Percentiles rank a stretch among this genome's conserved stretches.
Evolutionary conservation across 2,113 vertebrate species (phyloP).

Genomic region (Tenrec ecaudatus): DNA sequence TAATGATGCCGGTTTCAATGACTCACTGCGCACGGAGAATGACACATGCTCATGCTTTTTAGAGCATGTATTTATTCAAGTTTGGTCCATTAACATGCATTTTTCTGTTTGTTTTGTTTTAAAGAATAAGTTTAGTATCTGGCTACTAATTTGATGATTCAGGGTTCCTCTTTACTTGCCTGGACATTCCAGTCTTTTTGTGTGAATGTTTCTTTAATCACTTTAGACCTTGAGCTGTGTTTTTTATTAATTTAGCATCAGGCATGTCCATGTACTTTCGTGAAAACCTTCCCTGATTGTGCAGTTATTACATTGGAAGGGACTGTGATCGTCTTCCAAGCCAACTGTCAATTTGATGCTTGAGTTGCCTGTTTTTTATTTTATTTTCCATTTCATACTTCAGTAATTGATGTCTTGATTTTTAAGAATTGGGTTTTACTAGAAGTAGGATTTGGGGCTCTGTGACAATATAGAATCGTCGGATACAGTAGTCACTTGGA

Average conservation of each 20-base stretch:
- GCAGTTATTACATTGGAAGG: not conserved
- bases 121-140: conserved; percentile 49
- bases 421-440: conserved; percentile 46
- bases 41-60: conserved; percentile 59
- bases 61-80: conserved; percentile 50
- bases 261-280: not conserved
- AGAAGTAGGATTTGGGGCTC: not conserved
- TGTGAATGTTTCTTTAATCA: conserved; percentile 43
- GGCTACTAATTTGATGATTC: conserved; percentile 63
- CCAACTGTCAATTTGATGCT: conserved; percentile 1
- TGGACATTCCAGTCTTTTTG: conserved; percentile 19
- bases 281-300: not conserved
- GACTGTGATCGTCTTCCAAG: not conserved
- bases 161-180: conserved; percentile 21
- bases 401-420: conserved; percentile 39
- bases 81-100: conserved; percentile 47
- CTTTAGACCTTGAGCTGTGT: not conserved
- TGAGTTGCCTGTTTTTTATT: not conserved
- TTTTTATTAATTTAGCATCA: conserved; percentile 53
- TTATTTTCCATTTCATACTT: conserved; percentile 49
- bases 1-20: conserved; percentile 39
- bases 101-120: conserved; percentile 46
- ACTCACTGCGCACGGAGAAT: conserved; percentile 25
- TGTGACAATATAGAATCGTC: too few relatives aligned
- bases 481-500: too few relatives aligned